Conservation (phyloP, 2,888 invertebrate genomes). For the Lithodes maja region DNA sequence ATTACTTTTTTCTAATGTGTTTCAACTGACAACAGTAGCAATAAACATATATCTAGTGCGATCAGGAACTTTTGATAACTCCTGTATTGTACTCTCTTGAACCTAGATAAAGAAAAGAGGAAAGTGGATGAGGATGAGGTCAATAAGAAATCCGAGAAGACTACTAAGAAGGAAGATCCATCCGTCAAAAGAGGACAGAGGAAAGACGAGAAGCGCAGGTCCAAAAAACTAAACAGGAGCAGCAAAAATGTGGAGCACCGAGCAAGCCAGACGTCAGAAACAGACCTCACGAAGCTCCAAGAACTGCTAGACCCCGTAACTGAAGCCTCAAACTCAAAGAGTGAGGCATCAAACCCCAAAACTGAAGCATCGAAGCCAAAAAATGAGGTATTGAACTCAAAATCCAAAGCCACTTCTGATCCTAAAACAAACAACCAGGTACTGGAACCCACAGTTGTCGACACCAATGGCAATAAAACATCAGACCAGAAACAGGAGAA, state of each 20-base stretch:
- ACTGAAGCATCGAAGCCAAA: no score
- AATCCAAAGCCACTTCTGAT: no score
- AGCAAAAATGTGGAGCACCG: conserved; percentile 31
- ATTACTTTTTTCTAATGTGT: no score
- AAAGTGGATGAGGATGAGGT: not conserved
- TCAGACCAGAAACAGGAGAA: no score
- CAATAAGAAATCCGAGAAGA: conserved; percentile 9
- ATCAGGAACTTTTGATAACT: no score
- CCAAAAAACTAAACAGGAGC: conserved; percentile 12
- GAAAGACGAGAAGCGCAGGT: conserved; percentile 14
- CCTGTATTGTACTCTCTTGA: no score
- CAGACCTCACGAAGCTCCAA: conserved; percentile 9
- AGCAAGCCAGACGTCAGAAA: conserved; percentile 32
- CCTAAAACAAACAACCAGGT: no score
- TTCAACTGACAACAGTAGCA: no score
- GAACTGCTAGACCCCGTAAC: conserved; percentile 9
- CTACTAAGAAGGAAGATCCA: not conserved
- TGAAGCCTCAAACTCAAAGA: not conserved
- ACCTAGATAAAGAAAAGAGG: conserved; percentile 19
- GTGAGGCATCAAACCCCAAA: not conserved
- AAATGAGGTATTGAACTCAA: no score
- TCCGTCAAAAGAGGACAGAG: not conserved
- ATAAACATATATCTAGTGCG: no score
- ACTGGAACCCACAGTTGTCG: no score
- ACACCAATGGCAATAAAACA: no score